phyloP scores from a whole-genome alignment of 2,888 invertebrate genomes.

The Merodon equestris region DNA sequence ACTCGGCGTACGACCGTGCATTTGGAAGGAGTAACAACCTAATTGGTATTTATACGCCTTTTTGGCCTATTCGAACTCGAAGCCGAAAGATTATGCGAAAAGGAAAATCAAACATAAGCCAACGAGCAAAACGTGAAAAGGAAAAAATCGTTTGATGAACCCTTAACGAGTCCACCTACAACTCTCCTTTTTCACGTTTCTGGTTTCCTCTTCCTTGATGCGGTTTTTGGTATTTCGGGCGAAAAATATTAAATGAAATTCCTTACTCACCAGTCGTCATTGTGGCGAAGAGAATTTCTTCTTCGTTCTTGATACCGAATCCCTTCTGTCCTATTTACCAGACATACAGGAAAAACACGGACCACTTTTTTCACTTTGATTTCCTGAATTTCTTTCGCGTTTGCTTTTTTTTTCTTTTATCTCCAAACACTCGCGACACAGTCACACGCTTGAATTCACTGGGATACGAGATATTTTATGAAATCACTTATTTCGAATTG shows the following conservation, averaged over 20 bases:
- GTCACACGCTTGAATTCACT: constrained; percentile 37
- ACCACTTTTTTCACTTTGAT: constrained; percentile 5
- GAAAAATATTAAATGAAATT: too few relatives aligned
- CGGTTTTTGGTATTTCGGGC: too few relatives aligned
- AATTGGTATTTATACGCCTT: constrained; percentile 37
- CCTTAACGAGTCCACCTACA: constrained; percentile 34
- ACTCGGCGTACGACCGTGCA: not conserved
- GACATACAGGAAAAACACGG: constrained; percentile 57
- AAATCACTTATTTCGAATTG: constrained; percentile 49
- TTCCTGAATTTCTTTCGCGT: too few relatives aligned
- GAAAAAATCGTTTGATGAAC: constrained; percentile 62
- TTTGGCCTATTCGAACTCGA: constrained; percentile 18
- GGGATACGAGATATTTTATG: not conserved
- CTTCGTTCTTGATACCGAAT: constrained; percentile 24
- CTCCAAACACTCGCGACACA: constrained; percentile 24
- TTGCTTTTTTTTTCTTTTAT: not conserved
- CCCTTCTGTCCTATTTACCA: constrained; percentile 30
- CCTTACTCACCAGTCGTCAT: constrained; percentile 64
- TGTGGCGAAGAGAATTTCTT: constrained; percentile 23
- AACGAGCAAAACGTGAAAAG: too few relatives aligned
- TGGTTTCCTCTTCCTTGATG: not conserved
- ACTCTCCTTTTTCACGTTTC: not conserved
- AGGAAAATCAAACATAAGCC: not conserved
- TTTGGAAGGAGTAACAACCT: constrained; percentile 51
- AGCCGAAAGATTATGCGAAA: too few relatives aligned